A percentile compares a stretch with the other conserved stretches of the same genome.
Conservation (phyloP, 30 jellyfish, hydroid and myxozoan genomes). For the Cassiopea xamachana region DNA sequence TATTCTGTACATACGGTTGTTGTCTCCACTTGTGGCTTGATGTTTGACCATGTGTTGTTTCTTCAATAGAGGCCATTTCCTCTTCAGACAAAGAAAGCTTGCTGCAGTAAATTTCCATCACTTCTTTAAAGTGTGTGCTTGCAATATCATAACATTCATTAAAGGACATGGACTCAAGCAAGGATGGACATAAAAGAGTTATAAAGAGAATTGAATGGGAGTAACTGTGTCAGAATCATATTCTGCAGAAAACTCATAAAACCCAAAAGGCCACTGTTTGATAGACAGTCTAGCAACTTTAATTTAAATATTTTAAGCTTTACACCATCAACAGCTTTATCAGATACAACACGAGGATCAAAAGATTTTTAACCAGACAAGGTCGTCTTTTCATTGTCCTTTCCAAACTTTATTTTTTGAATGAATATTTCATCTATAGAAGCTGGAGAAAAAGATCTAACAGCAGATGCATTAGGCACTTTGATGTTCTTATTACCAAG, state of each 20-base stretch:
- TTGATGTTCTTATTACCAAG: conserved; percentile 50
- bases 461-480: conserved; percentile 29
- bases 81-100: conserved; percentile 1
- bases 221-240: background rate
- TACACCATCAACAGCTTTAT: conserved; percentile 24
- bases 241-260: background rate
- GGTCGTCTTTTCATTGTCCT: conserved; percentile 1
- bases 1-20: conserved; percentile 38
- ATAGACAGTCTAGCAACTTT: conserved; percentile 3
- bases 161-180: conserved; percentile 26
- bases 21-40: conserved; percentile 26
- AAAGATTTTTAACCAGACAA: background rate
- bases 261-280: conserved; percentile 30
- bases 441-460: background rate
- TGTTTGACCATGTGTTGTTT: conserved; percentile 38
- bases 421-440: conserved; percentile 55
- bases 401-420: conserved; percentile 26
- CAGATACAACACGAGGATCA: conserved; percentile 28
- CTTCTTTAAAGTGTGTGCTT: conserved; percentile 25
- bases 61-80: conserved; percentile 31
- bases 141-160: conserved; percentile 56
- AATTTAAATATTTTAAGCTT: background rate
- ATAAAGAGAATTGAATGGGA: background rate
- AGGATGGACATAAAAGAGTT: background rate
- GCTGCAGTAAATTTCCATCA: conserved; percentile 40